phyloP scores from a whole-genome alignment of 2,888 invertebrate species.

The Tridacna gigas region DNA sequence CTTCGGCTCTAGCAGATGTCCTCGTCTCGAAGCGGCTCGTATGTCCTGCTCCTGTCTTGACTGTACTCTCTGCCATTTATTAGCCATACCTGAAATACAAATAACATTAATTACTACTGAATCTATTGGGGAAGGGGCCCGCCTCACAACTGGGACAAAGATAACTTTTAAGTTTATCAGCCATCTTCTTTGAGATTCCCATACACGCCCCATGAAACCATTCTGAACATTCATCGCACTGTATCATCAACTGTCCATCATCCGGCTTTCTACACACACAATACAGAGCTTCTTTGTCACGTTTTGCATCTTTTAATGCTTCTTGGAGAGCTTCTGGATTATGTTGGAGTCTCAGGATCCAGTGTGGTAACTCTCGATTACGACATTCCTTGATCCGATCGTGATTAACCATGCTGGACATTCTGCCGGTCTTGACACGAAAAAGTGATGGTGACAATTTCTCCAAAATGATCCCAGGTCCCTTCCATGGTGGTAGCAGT shows the following conservation, averaged over 20 bases:
- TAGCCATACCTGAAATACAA: neutral
- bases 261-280: slow-evolving; percentile 7
- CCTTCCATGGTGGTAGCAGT: slow-evolving; percentile 44
- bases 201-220: neutral
- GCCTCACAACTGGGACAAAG: neutral
- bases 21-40: neutral
- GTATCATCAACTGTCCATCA: neutral
- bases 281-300: neutral
- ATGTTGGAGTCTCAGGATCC: neutral
- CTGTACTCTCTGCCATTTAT: neutral
- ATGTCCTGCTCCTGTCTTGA: slow-evolving; percentile 1
- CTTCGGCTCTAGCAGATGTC: neutral
- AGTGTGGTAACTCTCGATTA: too few relatives aligned
- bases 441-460: slow-evolving; percentile 44
- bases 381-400: too few relatives aligned
- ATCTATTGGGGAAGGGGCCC: neutral
- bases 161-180: neutral
- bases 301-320: neutral
- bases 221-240: neutral
- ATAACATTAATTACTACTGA: neutral
- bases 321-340: neutral
- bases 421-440: slow-evolving; percentile 24
- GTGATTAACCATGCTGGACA: neutral
- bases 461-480: slow-evolving; percentile 40
- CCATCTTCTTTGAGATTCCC: neutral